These are phyloP conservation scores for Mythimna vitellina DNA, from an alignment of 2,888 invertebrate genomes.

Conservation along the genomic window DNA sequence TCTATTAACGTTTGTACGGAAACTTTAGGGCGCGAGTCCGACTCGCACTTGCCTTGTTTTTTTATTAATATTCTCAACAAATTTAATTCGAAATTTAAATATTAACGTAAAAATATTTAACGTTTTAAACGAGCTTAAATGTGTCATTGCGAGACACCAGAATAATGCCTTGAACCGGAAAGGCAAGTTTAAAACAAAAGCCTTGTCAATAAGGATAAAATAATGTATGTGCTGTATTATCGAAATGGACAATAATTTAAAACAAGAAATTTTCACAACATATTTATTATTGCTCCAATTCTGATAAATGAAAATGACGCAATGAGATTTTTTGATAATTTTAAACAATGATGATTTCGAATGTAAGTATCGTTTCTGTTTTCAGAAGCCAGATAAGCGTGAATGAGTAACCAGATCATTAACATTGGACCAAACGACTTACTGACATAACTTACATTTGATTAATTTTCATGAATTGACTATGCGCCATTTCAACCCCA, in stretches of 20 bases:
- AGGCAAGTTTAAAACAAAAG: constrained; percentile 25
- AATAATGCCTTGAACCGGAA: constrained; percentile 17
- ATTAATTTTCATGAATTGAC: neutral
- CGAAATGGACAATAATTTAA: constrained; percentile 15
- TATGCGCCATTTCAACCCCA: neutral
- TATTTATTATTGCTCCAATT: neutral
- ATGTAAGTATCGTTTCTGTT: too few relatives aligned
- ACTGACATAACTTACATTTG: too few relatives aligned
- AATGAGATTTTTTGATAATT: neutral
- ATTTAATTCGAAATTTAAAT: neutral
- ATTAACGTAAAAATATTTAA: neutral
- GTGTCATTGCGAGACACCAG: constrained; percentile 6
- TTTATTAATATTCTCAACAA: neutral
- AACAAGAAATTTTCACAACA: constrained; percentile 10
- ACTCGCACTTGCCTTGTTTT: too few relatives aligned
- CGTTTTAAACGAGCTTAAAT: constrained; percentile 17
- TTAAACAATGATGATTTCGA: too few relatives aligned
- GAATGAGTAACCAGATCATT: too few relatives aligned
- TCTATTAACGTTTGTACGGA: too few relatives aligned
- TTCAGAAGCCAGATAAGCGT: too few relatives aligned
- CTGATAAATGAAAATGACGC: neutral
- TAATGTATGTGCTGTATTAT: constrained; percentile 20
- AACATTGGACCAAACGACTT: too few relatives aligned
- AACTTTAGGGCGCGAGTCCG: too few relatives aligned
- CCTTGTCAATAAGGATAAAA: constrained; percentile 49